A percentile compares a stretch with the other conserved stretches of the same genome.
phyloP scores from a whole-genome alignment of 2,113 vertebrate species.

The Propithecus coquereli region DNA sequence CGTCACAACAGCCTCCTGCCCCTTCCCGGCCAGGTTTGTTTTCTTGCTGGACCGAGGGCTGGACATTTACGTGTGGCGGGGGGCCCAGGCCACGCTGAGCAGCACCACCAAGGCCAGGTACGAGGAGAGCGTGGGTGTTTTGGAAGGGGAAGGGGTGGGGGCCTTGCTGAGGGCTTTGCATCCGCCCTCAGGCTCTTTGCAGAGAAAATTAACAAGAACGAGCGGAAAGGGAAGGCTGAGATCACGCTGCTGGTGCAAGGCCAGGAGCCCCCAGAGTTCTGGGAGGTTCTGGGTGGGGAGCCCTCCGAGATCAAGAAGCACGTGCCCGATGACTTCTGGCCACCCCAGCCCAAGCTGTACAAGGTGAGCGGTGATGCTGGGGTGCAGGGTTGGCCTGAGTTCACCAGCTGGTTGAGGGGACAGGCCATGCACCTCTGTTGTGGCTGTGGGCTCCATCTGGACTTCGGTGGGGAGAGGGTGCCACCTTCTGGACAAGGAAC shows the following conservation, averaged over 20 bases:
- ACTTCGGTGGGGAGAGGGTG: not conserved
- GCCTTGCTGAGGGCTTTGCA: not conserved
- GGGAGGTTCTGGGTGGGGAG: conserved; percentile 93
- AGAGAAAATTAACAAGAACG: conserved; percentile 98
- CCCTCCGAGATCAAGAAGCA: conserved; percentile 93
- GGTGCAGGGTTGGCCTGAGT: not conserved
- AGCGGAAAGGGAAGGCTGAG: conserved; percentile 95
- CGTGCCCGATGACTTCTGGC: conserved; percentile 92
- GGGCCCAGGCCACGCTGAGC: conserved; percentile 91
- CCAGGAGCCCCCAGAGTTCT: conserved; percentile 92
- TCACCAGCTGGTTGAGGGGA: not conserved
- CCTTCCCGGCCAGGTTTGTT: conserved; percentile 86
- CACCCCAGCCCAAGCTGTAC: conserved; percentile 94
- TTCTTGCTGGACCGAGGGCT: conserved; percentile 93
- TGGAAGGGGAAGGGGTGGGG: not conserved
- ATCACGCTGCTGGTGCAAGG: conserved; percentile 88
- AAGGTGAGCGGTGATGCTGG: conserved; percentile 83
- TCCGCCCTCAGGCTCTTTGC: conserved; percentile 89
- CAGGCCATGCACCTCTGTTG: rapidly evolving
- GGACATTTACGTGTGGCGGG: conserved; percentile 93
- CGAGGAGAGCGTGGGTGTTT: not conserved
- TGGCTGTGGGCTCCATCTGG: not conserved
- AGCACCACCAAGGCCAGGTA: conserved; percentile 97
- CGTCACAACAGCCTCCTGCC: not conserved
- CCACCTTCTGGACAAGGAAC: not conserved